phyloP scores from a whole-genome alignment of 2,797 vertebrate species.

The Nothura maculosa region DNA sequence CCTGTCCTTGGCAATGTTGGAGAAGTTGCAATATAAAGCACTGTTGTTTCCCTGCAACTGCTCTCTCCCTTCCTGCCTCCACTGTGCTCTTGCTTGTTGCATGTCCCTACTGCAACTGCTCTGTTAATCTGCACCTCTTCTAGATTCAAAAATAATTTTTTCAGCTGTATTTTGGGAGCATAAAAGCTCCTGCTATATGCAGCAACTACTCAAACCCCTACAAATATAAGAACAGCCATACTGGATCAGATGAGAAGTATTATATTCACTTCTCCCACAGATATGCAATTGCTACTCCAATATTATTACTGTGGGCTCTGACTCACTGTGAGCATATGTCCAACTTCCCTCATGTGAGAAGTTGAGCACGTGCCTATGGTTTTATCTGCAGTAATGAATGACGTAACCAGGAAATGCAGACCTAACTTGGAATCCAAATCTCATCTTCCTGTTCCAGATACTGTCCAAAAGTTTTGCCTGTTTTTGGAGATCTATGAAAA shows the following conservation, averaged over 20 bases:
- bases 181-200: background rate
- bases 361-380: constrained; percentile 31
- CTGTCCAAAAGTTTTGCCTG: accelerated
- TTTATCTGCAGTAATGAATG: background rate
- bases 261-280: constrained; percentile 49
- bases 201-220: constrained; percentile 25
- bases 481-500: background rate
- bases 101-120: background rate
- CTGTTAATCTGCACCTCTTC: background rate
- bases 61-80: background rate
- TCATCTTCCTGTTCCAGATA: constrained; percentile 10
- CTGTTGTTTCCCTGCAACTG: background rate
- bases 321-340: constrained; percentile 53
- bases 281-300: constrained; percentile 42
- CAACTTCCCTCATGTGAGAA: constrained; percentile 37
- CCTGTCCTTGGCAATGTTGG: constrained; percentile 78
- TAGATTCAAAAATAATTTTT: constrained; percentile 2
- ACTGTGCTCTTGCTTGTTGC: constrained; percentile 17
- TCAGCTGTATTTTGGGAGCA: constrained; percentile 35
- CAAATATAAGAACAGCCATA: constrained; percentile 45
- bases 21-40: constrained; percentile 44
- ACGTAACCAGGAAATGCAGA: constrained; percentile 35
- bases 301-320: constrained; percentile 28
- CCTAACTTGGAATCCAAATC: constrained; percentile 23
- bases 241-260: constrained; percentile 58